Base-by-base conservation (phyloP, 2,797 vertebrate genomes). In the Sebastes nivosus region DNA sequence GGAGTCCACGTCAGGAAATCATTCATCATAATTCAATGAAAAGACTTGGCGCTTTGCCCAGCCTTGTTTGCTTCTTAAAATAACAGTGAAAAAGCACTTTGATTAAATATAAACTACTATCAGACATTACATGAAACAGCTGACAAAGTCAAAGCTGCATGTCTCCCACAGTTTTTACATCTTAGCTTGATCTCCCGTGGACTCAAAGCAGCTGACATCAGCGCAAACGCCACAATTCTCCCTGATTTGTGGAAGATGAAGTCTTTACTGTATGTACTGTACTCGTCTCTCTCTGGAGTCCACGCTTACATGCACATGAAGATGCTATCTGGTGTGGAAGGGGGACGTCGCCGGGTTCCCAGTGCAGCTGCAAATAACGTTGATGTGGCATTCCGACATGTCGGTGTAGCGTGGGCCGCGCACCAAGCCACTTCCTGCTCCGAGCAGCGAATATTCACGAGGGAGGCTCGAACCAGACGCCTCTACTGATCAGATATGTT, bases 241-340 rank as follows among this genome's bases (percentile, higher is more conserved):
- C 66, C 75, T 83, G 81, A 90, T 93, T 90, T 92, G 85, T 92
- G 85, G 84, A 87, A 77, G 79, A 32, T 72, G 80, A 87, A 75
- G 75, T 85, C 81, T 88, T 86, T 83, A 73, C 88, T 61, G 64
- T 76, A 46, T 83, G 85, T 50, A 27, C 75, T 10, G 27, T 3
- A 9, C 29, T 69, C 8, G 13, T 67, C 52, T 90, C 85, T 77
- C 87, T 70, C 1, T 64, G 16, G 42, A 74, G 85, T 64, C 77
- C 68, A 38, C 1, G 60, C 81, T 86, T 25, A 71, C 81, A 75
- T 52, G 66, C 76, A 57, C 65, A 42, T 79, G 22, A 72, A 85
- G 79, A 72, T 58, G 65, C 67, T 72, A 83, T 85, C 65, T 18
- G 4, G 63, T 2, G 81, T 76, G 68, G 85, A 80, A 46, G 36